These are phyloP conservation scores for Onchidella celtica DNA, from an alignment of 2,888 invertebrate species.

Conservation along the genomic window DNA sequence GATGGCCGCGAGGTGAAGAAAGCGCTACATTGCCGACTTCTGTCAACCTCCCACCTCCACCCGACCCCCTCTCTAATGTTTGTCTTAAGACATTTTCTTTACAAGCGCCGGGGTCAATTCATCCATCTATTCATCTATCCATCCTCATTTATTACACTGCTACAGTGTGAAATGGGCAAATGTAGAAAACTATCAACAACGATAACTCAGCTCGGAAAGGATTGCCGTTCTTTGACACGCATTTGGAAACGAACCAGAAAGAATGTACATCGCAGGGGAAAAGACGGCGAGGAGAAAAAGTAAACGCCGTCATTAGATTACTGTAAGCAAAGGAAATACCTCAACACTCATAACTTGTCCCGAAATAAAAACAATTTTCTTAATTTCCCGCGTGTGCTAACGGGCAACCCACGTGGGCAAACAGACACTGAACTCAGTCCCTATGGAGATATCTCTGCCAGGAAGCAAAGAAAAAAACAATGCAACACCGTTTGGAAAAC, in stretches of 20 bases:
- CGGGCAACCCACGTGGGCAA: constrained; percentile 49
- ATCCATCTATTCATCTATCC: constrained; percentile 4
- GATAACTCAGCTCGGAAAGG: constrained; percentile 13
- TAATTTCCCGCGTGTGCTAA: constrained; percentile 50
- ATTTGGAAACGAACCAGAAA: constrained; percentile 26
- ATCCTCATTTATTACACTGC: background rate
- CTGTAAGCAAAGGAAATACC: constrained; percentile 9
- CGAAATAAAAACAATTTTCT: constrained; percentile 54
- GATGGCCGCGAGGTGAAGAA: too few relatives aligned
- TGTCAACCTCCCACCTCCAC: too few relatives aligned
- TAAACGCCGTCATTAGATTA: constrained; percentile 30
- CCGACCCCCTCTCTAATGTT: too few relatives aligned
- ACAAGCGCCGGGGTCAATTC: background rate
- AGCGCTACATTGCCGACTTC: too few relatives aligned
- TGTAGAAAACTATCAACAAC: constrained; percentile 34
- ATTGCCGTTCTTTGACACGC: constrained; percentile 18
- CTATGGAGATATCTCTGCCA: constrained; percentile 6
- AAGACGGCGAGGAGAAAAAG: constrained; percentile 17
- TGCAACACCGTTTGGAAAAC: constrained; percentile 18
- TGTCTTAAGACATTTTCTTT: too few relatives aligned
- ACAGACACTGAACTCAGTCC: constrained; percentile 23
- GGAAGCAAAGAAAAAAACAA: constrained; percentile 15
- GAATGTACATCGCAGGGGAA: background rate
- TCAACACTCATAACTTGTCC: constrained; percentile 52
- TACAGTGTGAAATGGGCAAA: background rate